A percentile compares a stretch with the other conserved stretches of the same genome.
Evolutionary conservation across 1,140 invertebrate species (phyloP).

Genomic region (Colletes latitarsis): DNA sequence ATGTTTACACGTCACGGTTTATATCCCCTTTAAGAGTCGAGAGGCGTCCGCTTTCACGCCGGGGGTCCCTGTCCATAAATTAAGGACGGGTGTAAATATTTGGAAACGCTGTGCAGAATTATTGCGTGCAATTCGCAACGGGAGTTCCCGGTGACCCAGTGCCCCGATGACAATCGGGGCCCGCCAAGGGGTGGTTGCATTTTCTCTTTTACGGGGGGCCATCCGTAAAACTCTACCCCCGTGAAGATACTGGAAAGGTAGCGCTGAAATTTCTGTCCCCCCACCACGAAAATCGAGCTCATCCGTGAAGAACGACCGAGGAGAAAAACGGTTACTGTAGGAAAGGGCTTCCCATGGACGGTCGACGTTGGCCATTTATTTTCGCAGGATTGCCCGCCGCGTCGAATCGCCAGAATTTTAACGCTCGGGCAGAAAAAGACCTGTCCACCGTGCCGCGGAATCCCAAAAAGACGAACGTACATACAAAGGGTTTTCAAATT

Average conservation of each 20-base stretch:
- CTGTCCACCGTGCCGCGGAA: too few species aligned
- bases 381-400: neutral
- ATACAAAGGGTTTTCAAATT: too few species aligned
- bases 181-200: neutral
- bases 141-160: constrained; percentile 57
- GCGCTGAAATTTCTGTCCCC: neutral
- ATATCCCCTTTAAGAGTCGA: neutral
- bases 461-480: too few species aligned
- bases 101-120: constrained; percentile 52
- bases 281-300: constrained; percentile 5
- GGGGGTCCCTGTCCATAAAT: constrained; percentile 40
- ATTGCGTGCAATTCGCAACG: constrained; percentile 65
- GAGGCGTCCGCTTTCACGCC: neutral
- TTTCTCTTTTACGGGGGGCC: constrained; percentile 13
- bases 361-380: too few species aligned
- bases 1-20: neutral
- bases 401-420: neutral
- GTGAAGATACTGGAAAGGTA: neutral
- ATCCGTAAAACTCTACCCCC: constrained; percentile 1
- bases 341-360: neutral
- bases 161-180: constrained; percentile 37
- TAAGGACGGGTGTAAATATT: constrained; percentile 56
- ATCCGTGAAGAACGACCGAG: constrained; percentile 4
- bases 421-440: neutral
- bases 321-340: constrained; percentile 2